Evolutionary conservation across 2,113 vertebrate genomes (phyloP).

Genomic region (Neolamprologus fasciatus): DNA sequence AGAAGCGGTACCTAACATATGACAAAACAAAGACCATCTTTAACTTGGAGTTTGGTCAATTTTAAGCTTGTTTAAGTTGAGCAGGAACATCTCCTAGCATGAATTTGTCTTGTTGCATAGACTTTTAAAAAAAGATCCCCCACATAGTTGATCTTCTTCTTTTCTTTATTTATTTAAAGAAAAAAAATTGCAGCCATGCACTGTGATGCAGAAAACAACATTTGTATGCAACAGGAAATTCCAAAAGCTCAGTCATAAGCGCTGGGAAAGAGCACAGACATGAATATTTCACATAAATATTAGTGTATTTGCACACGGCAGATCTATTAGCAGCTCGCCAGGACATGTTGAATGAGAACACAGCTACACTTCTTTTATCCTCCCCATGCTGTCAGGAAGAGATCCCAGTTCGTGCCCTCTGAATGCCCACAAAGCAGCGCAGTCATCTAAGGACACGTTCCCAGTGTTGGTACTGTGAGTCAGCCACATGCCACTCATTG

Average conservation of each 20-base stretch:
- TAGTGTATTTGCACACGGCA: background rate
- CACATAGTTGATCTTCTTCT: background rate
- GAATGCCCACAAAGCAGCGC: background rate
- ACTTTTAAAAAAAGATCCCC: background rate
- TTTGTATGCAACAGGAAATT: background rate
- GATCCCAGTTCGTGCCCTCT: background rate
- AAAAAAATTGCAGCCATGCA: background rate
- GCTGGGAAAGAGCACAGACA: background rate
- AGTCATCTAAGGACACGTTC: background rate
- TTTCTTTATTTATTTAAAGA: background rate
- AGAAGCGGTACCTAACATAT: background rate
- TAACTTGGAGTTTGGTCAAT: background rate
- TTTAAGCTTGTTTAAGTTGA: background rate
- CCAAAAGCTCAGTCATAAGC: background rate
- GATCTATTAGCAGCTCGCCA: background rate
- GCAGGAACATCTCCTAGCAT: background rate
- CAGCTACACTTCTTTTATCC: background rate
- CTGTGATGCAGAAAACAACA: background rate
- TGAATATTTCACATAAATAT: background rate
- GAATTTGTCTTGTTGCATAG: background rate
- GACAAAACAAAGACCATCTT: background rate
- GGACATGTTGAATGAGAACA: background rate
- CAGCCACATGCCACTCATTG: background rate
- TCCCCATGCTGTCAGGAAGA: background rate
- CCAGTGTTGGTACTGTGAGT: conserved; percentile 1